Percentiles rank a stretch among this genome's conserved stretches.
Evolutionary conservation across 2,888 invertebrate genomes (phyloP).

Genomic region (Dione vanillae): DNA sequence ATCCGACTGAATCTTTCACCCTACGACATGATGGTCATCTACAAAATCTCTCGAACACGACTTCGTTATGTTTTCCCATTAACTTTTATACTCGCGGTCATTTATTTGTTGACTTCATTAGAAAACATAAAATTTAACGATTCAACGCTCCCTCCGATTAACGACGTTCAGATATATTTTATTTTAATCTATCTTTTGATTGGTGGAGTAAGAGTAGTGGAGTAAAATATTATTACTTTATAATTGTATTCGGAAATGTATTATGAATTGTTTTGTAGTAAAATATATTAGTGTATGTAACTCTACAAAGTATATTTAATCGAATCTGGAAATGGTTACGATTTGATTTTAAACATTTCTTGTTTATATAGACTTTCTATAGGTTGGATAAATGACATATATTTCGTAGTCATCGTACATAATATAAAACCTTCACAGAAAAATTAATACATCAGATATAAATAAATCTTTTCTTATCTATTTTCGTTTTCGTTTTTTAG

Average conservation of each 20-base stretch:
- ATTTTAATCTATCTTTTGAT: conserved; percentile 7
- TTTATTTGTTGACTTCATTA: conserved; percentile 38
- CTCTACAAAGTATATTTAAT: too few relatives aligned
- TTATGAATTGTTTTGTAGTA: too few relatives aligned
- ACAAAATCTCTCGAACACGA: conserved; percentile 47
- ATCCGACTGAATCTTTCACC: conserved; percentile 64
- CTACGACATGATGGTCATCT: conserved; percentile 55
- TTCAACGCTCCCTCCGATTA: not conserved
- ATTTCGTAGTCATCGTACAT: too few relatives aligned
- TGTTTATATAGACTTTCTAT: too few relatives aligned
- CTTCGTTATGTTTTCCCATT: conserved; percentile 58
- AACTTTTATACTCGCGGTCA: conserved; percentile 37
- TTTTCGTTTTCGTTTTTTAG: too few relatives aligned
- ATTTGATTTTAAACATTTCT: too few relatives aligned
- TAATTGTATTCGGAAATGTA: not conserved
- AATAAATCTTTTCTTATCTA: too few relatives aligned
- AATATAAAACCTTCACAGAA: too few relatives aligned
- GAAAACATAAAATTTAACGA: conserved; percentile 28
- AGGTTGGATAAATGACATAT: too few relatives aligned
- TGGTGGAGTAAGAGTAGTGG: not conserved
- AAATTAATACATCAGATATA: too few relatives aligned
- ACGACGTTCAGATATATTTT: not conserved
- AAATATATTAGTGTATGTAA: too few relatives aligned
- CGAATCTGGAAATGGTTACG: too few relatives aligned
- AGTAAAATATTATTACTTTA: not conserved